Evolutionary conservation across 2,888 invertebrate species (phyloP).

Genomic region (Acheta domesticus): DNA sequence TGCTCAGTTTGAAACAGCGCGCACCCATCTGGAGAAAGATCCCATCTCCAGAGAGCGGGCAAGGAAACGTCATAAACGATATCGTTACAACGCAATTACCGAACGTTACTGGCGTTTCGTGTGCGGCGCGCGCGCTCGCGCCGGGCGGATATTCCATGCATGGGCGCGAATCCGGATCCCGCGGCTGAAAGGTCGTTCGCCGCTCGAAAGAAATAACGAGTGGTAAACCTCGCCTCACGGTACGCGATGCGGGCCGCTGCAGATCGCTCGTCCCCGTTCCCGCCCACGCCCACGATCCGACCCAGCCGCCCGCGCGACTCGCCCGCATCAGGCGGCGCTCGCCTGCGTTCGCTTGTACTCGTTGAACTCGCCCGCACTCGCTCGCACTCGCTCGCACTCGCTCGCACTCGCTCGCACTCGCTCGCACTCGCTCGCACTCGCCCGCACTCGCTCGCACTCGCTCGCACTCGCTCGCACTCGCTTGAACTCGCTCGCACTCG

Average conservation of each 20-base stretch:
- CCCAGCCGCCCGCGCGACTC: no score
- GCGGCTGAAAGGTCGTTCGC: conserved; percentile 1
- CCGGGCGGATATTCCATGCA: neutral
- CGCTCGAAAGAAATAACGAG: neutral
- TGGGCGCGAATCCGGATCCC: neutral
- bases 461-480: no score
- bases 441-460: no score
- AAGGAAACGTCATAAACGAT: conserved; percentile 6
- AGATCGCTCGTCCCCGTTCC: neutral
- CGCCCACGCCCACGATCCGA: neutral
- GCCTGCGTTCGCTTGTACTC: no score
- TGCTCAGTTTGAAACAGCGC: neutral
- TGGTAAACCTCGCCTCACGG: conserved; percentile 9
- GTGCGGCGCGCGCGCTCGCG: neutral
- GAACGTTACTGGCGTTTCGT: conserved; percentile 18
- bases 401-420: no score
- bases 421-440: no score
- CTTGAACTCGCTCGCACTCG: no score
- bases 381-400: no score
- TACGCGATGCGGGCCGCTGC: neutral
- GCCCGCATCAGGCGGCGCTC: no score
- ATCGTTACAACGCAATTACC: conserved; percentile 9
- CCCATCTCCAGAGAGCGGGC: neutral
- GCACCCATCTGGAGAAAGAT: neutral
- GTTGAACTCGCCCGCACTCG: no score